phyloP scores from a whole-genome alignment of 2,797 vertebrate species.

The Choloepus didactylus region DNA sequence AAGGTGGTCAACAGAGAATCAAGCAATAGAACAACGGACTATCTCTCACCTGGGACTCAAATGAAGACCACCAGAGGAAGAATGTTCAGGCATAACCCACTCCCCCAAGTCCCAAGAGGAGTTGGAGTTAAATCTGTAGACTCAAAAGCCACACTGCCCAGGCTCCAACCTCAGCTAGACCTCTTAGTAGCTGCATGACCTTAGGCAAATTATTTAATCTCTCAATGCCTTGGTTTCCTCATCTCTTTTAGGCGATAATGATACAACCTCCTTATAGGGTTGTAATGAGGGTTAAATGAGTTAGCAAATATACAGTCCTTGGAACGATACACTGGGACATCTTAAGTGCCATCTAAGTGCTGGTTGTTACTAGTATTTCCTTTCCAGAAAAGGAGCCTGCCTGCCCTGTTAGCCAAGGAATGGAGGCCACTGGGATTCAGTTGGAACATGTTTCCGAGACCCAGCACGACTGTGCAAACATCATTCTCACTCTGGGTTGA shows the following conservation, averaged over 20 bases:
- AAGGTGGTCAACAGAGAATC: neutral
- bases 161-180: neutral
- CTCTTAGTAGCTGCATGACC: neutral
- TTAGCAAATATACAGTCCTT: neutral
- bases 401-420: neutral
- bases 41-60: neutral
- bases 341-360: neutral
- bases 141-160: neutral
- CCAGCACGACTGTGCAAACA: neutral
- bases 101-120: neutral
- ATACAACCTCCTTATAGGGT: neutral
- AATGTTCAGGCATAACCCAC: neutral
- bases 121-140: neutral
- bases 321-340: neutral
- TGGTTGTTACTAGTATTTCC: neutral
- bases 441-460: neutral
- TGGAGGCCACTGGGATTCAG: neutral
- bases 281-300: neutral
- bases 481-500: neutral
- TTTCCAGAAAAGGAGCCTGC: neutral
- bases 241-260: neutral
- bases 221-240: constrained; percentile 9
- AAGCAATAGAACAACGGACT: neutral
- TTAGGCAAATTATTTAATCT: neutral
- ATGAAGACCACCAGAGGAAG: neutral